A percentile compares a stretch with the other conserved stretches of the same genome.
Conservation (phyloP, 2,888 invertebrate genomes). For the Chalcis sispes region DNA sequence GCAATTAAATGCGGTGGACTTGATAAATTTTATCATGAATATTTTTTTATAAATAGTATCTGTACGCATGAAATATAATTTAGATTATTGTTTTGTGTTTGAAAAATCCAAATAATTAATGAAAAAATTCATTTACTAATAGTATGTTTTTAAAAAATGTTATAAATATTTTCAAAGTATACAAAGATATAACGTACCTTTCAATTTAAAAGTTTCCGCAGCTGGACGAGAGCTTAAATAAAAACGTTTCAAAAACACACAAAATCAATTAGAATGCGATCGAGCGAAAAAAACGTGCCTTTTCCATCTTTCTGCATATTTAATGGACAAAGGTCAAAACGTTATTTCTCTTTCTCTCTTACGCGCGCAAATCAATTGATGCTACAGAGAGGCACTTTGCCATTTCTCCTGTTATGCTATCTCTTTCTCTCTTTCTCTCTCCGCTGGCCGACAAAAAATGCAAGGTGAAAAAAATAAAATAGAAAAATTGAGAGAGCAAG, state of each 20-base stretch:
- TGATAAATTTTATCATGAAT: too few species aligned
- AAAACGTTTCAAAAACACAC: not conserved
- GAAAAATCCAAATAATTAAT: too few species aligned
- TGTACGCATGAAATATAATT: too few species aligned
- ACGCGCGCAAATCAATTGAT: conserved; percentile 48
- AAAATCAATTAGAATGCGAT: conserved; percentile 38
- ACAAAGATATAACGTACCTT: too few species aligned
- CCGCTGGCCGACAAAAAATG: conserved; percentile 18
- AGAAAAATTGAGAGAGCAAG: conserved; percentile 22
- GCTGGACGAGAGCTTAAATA: not conserved
- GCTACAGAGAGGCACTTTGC: not conserved
- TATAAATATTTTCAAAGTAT: too few species aligned
- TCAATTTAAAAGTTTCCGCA: too few species aligned
- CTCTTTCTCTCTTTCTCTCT: too few species aligned
- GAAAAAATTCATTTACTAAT: too few species aligned
- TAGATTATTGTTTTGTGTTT: too few species aligned
- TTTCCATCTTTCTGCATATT: conserved; percentile 43
- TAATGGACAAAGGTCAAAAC: conserved; percentile 40
- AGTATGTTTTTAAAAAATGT: too few species aligned
- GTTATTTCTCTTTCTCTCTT: conserved; percentile 21
- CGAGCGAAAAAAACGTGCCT: conserved; percentile 31
- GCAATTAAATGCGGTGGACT: too few species aligned
- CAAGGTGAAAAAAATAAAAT: conserved; percentile 58
- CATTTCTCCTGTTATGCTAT: conserved; percentile 7
- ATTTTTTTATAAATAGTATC: too few species aligned